These are phyloP conservation scores for Remorina albescens DNA, from an alignment of 2,797 vertebrate genomes.

Conservation along the genomic window DNA sequence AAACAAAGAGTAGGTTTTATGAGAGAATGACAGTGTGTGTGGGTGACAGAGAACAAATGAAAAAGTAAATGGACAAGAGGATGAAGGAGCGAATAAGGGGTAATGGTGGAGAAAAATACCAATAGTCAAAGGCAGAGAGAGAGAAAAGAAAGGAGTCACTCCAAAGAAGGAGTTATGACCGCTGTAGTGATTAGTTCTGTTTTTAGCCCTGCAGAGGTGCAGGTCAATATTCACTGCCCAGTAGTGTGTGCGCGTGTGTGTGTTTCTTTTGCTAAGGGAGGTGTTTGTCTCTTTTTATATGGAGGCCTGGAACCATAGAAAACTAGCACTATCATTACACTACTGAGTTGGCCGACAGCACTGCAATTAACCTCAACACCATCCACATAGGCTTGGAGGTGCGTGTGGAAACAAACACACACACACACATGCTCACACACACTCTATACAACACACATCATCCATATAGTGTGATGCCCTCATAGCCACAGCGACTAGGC, in stretches of 20 bases:
- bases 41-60: slow-evolving; percentile 40
- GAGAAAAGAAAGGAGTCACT: slow-evolving; percentile 61
- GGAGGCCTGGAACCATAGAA: slow-evolving; percentile 54
- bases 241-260: slow-evolving; percentile 26
- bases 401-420: slow-evolving; percentile 20
- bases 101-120: slow-evolving; percentile 77
- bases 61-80: slow-evolving; percentile 63
- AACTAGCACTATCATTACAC: slow-evolving; percentile 77
- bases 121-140: slow-evolving; percentile 56
- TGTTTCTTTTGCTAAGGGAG: slow-evolving; percentile 27
- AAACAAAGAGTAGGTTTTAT: slow-evolving; percentile 60
- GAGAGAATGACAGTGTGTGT: slow-evolving; percentile 24
- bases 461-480: slow-evolving; percentile 11
- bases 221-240: slow-evolving; percentile 81
- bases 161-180: slow-evolving; percentile 79
- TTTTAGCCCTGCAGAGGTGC: slow-evolving; percentile 78
- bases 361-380: slow-evolving; percentile 79
- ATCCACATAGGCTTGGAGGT: slow-evolving; percentile 4
- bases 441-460: slow-evolving; percentile 22
- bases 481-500: slow-evolving; percentile 11
- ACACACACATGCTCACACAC: slow-evolving; percentile 27
- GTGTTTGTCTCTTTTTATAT: slow-evolving; percentile 55
- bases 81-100: slow-evolving; percentile 64
- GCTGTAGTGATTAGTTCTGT: slow-evolving; percentile 82
- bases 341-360: slow-evolving; percentile 72